Conservation (phyloP, 2,113 vertebrate species). For the Myxocyprinus asiaticus region DNA sequence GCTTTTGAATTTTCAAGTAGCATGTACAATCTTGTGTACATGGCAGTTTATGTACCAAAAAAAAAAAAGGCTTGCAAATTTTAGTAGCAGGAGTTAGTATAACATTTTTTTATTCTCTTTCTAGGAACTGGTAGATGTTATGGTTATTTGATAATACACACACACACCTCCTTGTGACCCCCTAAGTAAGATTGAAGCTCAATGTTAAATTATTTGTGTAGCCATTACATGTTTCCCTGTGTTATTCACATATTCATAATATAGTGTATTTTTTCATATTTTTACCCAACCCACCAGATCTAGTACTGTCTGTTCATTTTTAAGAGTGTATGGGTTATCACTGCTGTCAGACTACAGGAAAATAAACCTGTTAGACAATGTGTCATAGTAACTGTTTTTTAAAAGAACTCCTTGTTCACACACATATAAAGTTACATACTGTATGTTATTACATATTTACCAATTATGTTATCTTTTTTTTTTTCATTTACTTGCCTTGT, state of each 20-base stretch:
- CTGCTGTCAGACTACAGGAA: background rate
- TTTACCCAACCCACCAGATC: background rate
- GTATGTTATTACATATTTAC: background rate
- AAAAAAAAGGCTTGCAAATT: background rate
- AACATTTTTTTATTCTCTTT: background rate
- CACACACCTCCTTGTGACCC: background rate
- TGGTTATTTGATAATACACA: background rate
- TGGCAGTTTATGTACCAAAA: background rate
- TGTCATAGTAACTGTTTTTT: too few relatives aligned
- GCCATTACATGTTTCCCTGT: background rate
- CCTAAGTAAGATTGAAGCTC: background rate
- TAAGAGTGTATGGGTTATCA: background rate
- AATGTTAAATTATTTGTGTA: background rate
- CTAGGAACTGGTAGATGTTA: background rate
- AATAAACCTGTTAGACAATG: slow-evolving; percentile 5
- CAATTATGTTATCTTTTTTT: background rate
- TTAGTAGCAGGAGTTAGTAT: background rate
- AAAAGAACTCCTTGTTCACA: too few relatives aligned
- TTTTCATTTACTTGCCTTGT: background rate
- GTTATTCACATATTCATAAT: background rate
- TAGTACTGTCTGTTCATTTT: too few relatives aligned
- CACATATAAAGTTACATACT: background rate
- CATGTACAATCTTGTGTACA: background rate
- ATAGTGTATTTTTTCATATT: slow-evolving; percentile 12
- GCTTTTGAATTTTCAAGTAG: background rate